Conservation (phyloP, 2,113 vertebrate species). For the Trochalopteron elliotii region DNA sequence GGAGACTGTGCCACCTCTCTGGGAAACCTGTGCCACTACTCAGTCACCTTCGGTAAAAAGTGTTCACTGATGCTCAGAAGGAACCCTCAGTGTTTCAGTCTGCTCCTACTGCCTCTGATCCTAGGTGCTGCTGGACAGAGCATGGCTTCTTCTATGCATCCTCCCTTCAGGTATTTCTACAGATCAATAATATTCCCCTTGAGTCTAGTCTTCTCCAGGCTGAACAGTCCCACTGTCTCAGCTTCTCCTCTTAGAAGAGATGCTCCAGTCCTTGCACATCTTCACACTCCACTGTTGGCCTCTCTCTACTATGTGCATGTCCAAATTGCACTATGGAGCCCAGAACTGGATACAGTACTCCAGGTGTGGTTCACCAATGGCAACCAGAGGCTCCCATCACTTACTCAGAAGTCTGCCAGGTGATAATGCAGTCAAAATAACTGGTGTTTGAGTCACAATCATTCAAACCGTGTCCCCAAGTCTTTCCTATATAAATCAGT, state of each 20-base stretch:
- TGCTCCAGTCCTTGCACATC: background rate
- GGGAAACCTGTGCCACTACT: background rate
- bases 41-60: background rate
- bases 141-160: background rate
- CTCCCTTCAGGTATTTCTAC: background rate
- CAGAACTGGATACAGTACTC: background rate
- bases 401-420: background rate
- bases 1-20: background rate
- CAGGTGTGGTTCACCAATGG: background rate
- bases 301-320: background rate
- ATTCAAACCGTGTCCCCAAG: background rate
- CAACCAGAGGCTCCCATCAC: background rate
- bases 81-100: background rate
- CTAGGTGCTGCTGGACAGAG: background rate
- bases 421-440: background rate
- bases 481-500: background rate
- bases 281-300: background rate
- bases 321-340: background rate
- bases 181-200: background rate
- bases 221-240: background rate
- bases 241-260: background rate
- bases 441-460: background rate
- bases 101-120: background rate
- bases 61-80: background rate
- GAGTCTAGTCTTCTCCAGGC: background rate